Conservation (phyloP, 2,113 vertebrate species). For the Polyodon spathula region DNA sequence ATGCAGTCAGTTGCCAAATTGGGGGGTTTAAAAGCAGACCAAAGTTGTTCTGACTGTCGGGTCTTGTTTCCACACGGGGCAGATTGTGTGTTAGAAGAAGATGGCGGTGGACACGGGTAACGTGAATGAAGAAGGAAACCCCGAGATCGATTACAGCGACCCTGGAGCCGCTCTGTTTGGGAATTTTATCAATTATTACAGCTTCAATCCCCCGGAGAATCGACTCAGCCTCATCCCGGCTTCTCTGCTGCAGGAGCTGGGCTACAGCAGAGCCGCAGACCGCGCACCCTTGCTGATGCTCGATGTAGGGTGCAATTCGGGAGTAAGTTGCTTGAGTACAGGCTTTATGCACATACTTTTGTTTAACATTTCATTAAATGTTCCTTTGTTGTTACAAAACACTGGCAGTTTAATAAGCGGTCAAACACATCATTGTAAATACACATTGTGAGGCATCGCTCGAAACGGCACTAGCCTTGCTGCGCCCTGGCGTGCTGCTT, state of each 20-base stretch:
- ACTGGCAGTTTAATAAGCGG: too few relatives aligned
- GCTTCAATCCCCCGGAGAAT: conserved; percentile 77
- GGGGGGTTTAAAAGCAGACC: too few relatives aligned
- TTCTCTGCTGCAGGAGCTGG: conserved; percentile 54
- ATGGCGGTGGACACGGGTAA: conserved; percentile 33
- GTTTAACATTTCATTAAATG: too few relatives aligned
- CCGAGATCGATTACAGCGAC: conserved; percentile 27
- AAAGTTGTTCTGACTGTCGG: too few relatives aligned
- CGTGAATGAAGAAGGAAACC: not conserved
- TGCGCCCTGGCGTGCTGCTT: too few relatives aligned
- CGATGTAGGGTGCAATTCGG: conserved; percentile 89
- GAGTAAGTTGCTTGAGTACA: conserved; percentile 71
- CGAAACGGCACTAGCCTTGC: too few relatives aligned
- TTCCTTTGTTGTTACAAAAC: too few relatives aligned
- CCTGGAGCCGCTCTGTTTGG: conserved; percentile 78
- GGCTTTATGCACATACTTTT: too few relatives aligned
- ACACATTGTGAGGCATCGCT: too few relatives aligned
- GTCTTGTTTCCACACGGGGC: conserved; percentile 10
- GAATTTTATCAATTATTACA: conserved; percentile 84
- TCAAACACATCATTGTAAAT: too few relatives aligned
- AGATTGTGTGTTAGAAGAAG: conserved; percentile 18
- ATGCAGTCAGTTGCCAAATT: too few relatives aligned
- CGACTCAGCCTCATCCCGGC: conserved; percentile 68
- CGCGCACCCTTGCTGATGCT: conserved; percentile 53
- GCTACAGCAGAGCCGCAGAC: conserved; percentile 12